Percentiles rank a stretch among this genome's conserved stretches.
Conservation (phyloP, 1,140 invertebrate species). For the Portunus trituberculatus region DNA sequence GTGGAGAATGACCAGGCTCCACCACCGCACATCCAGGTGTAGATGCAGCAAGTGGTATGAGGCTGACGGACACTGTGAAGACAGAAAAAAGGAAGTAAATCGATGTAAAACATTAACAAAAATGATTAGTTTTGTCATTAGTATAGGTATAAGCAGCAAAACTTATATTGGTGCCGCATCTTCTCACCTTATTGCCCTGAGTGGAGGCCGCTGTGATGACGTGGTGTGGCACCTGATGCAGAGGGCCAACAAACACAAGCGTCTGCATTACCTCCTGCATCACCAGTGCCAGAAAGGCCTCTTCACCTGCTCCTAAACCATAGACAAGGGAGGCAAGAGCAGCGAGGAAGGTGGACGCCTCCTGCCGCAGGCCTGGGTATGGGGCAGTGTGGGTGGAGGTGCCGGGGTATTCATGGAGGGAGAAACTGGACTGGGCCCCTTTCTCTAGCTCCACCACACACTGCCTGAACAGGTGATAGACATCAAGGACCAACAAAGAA, state of each 20-base stretch:
- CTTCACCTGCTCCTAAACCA: neutral
- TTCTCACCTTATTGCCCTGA: conserved; percentile 67
- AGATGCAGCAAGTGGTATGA: conserved; percentile 78
- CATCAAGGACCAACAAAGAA: neutral
- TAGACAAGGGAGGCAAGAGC: neutral
- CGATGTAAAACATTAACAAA: no score
- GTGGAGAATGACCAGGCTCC: conserved; percentile 76
- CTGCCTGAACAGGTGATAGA: neutral
- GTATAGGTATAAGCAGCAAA: no score
- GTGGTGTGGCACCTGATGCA: conserved; percentile 61
- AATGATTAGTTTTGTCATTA: no score
- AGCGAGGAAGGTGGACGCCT: conserved; percentile 32
- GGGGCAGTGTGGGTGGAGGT: neutral
- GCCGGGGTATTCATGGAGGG: neutral
- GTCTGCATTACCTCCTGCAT: conserved; percentile 29
- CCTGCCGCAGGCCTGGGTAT: conserved; percentile 42
- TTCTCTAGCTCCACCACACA: conserved; percentile 47
- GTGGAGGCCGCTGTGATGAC: conserved; percentile 66
- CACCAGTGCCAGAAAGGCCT: conserved; percentile 28
- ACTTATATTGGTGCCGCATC: neutral
- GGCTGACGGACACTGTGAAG: conserved; percentile 77
- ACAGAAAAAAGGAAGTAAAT: neutral
- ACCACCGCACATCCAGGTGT: conserved; percentile 79
- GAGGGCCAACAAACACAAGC: conserved; percentile 44
- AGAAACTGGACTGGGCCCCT: conserved; percentile 48